Evolutionary conservation across 2,113 vertebrate species (phyloP).

Genomic region (Rhea americana): DNA sequence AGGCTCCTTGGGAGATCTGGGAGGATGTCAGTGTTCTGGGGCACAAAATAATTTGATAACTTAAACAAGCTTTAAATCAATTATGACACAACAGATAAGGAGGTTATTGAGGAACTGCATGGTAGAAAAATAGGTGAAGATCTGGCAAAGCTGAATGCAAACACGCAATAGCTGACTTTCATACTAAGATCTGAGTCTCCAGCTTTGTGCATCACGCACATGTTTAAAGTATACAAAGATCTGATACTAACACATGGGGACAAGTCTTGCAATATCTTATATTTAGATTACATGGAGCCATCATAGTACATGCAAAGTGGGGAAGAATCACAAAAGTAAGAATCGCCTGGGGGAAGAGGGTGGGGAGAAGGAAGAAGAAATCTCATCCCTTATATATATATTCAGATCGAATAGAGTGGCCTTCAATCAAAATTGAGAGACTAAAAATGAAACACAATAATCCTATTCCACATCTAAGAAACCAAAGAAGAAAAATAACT

Average conservation of each 20-base stretch:
- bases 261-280: background rate
- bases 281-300: background rate
- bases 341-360: too few species aligned
- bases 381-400: background rate
- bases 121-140: background rate
- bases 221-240: background rate
- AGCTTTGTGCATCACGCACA: background rate
- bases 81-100: background rate
- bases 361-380: background rate
- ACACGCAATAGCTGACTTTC: background rate
- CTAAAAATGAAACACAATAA: background rate
- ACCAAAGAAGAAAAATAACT: background rate
- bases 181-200: background rate
- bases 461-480: background rate
- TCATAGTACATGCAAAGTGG: background rate
- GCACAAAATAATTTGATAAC: background rate
- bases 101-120: background rate
- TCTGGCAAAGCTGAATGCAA: background rate
- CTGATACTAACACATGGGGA: background rate
- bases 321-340: background rate
- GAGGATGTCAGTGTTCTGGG: background rate
- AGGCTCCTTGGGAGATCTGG: background rate
- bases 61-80: background rate
- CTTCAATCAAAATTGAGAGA: background rate
- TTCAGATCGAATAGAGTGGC: background rate